These are phyloP conservation scores for Tinea pellionella DNA, from an alignment of 2,888 invertebrate species.

Conservation along the genomic window DNA sequence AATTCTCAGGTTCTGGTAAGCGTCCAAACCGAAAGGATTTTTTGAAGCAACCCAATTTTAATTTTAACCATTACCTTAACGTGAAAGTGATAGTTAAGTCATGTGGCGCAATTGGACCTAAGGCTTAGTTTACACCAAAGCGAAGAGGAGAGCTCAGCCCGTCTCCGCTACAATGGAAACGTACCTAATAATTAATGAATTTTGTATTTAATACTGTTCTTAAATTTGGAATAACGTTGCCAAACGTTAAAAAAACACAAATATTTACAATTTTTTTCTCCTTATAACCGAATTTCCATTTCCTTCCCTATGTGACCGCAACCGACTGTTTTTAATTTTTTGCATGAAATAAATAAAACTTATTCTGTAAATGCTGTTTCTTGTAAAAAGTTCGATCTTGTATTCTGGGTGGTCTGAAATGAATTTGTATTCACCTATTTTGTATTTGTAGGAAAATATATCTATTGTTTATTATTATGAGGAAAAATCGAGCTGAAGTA, in stretches of 20 bases:
- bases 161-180: too few relatives aligned
- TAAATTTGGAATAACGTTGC: slow-evolving; percentile 62
- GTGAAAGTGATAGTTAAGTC: too few relatives aligned
- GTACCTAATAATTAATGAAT: slow-evolving; percentile 40
- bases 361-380: slow-evolving; percentile 45
- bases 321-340: slow-evolving; percentile 45
- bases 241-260: slow-evolving; percentile 27
- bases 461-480: slow-evolving; percentile 46
- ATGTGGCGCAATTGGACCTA: too few relatives aligned
- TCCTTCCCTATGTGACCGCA: slow-evolving; percentile 47
- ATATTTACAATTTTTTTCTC: background rate
- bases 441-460: slow-evolving; percentile 59
- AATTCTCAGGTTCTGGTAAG: too few relatives aligned
- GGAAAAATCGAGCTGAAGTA: slow-evolving; percentile 35
- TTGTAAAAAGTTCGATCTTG: slow-evolving; percentile 68
- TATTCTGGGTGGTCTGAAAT: slow-evolving; percentile 67
- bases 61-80: too few relatives aligned
- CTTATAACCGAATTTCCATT: background rate
- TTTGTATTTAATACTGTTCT: slow-evolving; percentile 70
- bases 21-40: too few relatives aligned
- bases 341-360: slow-evolving; percentile 27
- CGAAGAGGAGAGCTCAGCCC: too few relatives aligned
- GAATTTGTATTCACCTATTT: slow-evolving; percentile 55
- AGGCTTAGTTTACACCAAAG: slow-evolving; percentile 26
- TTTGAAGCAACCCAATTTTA: too few relatives aligned